Base-by-base conservation (phyloP, 2,888 invertebrate genomes). In the Hemicrepidius hirtus region DNA sequence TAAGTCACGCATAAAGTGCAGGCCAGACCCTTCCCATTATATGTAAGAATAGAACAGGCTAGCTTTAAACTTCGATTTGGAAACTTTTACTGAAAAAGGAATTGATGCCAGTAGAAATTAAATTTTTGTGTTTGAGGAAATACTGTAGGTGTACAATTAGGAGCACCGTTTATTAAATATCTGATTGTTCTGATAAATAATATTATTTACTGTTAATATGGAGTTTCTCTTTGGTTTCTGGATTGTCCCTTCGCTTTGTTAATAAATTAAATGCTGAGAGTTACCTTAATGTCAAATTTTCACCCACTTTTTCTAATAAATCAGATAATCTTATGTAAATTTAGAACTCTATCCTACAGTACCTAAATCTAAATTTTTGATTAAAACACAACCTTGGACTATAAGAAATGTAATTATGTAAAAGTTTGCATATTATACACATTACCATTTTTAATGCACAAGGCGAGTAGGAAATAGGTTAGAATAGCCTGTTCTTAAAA, bases 1-100 rank as follows among this genome's bases (percentile, higher is more conserved):
- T 66, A 53, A 66, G 57, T 66, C 57, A 44, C 44, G 63, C 63
- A 63, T 63, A 44, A 57, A 55, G 35, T 57, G 37, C 35, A 57
- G 18, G 10, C 10, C 21, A 28, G 13, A 24, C 49, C 12, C 20
- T 12, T 49, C 49, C 49, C n/a, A n/a, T n/a, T n/a, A n/a, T n/a
- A n/a, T n/a, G n/a, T n/a, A n/a, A n/a, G n/a, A n/a, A n/a, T n/a
- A n/a, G n/a, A n/a, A n/a, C n/a, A n/a, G n/a, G n/a, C n/a, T n/a
- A n/a, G n/a, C n/a, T n/a, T n/a, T n/a, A n/a, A n/a, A n/a, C n/a
- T n/a, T n/a, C n/a, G 53, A 28, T 32, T 21, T 53, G 28, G 28
- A 53, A 21, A 53, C 13, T 13, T 49, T 16, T 32, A 9, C 10
- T 10, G 28, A 12, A 53, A 24, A 53, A 28, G 53, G 53, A 28